Evolutionary conservation across 2,113 vertebrate species (phyloP), one percentile per base, ranked within the genome.

Genomic region (Erinaceus europaeus): DNA sequence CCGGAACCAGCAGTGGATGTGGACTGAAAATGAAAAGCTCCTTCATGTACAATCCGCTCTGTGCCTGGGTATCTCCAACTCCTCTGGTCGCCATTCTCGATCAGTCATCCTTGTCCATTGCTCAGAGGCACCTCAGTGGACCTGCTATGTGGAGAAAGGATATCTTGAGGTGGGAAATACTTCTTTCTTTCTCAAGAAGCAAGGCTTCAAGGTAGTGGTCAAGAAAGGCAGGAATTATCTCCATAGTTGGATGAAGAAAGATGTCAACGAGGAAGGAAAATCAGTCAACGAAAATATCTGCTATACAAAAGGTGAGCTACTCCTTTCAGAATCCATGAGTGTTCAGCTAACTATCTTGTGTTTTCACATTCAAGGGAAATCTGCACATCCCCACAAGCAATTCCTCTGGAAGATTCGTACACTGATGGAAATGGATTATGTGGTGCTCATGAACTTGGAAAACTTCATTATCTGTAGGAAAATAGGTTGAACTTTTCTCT

Each of bases 1-100:
- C 92, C 95, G 88, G n/a, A 94, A 90, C 91, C 98, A 98, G 84
- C 96, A 98, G 44, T 99, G 98, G 98, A 96, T 69, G 68, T 99
- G 98, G 98, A 97, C 89, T 2, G 85, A 94, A 21, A 93, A 97
- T 10, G 96, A 93, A 90, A 98, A 95, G 64, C 96, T 99, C 32
- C 93, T 97, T 18, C 97, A 98, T 0, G 27, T 95, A 40, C 94
- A 90, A 27, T 97, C 98, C 21, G 94, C 95, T 29, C 88, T 81
- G 83, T 99, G 98, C 94, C 96, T 99, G 71, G 93, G 97, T 62
- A 61, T 96, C 91, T 97, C 95, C 68, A 94, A 71, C 0, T 91
- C 23, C 14, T 93, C 97, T 17, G 92, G 97, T 1, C 90, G 84
- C 4, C 98, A 97, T 0, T 92, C 95, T 44, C 97, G 95, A 15